phyloP scores from a whole-genome alignment of 2,113 vertebrate species.

The Cyprinus carpio region DNA sequence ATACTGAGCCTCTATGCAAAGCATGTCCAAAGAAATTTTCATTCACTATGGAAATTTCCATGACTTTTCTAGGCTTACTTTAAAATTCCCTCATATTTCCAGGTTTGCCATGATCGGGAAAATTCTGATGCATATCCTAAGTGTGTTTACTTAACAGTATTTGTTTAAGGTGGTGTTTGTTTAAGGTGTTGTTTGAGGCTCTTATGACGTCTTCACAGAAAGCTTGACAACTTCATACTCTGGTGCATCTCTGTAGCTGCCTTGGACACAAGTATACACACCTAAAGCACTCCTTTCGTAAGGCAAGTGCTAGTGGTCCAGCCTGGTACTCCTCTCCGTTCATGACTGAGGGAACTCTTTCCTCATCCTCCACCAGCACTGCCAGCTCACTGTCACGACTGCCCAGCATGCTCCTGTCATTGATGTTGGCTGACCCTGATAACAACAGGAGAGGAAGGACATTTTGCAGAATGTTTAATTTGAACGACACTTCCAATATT shows the following conservation, averaged over 20 bases:
- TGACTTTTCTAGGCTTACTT: neutral
- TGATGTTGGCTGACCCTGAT: slow-evolving; percentile 89
- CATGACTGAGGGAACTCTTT: slow-evolving; percentile 82
- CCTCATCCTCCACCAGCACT: slow-evolving; percentile 84
- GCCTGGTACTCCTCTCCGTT: slow-evolving; percentile 82
- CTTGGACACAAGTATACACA: slow-evolving; percentile 52
- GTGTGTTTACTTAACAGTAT: neutral
- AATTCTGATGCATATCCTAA: neutral
- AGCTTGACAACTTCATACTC: neutral
- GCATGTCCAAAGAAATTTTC: neutral
- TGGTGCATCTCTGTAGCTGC: too few species aligned
- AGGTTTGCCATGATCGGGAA: neutral
- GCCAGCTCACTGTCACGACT: slow-evolving; percentile 88
- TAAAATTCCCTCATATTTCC: neutral
- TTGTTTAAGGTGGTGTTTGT: too few species aligned
- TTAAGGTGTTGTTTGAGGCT: too few species aligned
- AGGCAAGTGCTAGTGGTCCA: slow-evolving; percentile 80
- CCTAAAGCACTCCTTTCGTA: slow-evolving; percentile 89
- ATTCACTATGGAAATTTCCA: neutral
- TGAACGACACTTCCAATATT: neutral
- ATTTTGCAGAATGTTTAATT: slow-evolving; percentile 5
- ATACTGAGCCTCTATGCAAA: neutral
- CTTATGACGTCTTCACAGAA: too few species aligned
- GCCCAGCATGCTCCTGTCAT: slow-evolving; percentile 89
- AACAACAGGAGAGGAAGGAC: neutral